These are phyloP conservation scores for Lophochroa leadbeateri DNA, from an alignment of 2,113 vertebrate genomes.

Conservation along the genomic window DNA sequence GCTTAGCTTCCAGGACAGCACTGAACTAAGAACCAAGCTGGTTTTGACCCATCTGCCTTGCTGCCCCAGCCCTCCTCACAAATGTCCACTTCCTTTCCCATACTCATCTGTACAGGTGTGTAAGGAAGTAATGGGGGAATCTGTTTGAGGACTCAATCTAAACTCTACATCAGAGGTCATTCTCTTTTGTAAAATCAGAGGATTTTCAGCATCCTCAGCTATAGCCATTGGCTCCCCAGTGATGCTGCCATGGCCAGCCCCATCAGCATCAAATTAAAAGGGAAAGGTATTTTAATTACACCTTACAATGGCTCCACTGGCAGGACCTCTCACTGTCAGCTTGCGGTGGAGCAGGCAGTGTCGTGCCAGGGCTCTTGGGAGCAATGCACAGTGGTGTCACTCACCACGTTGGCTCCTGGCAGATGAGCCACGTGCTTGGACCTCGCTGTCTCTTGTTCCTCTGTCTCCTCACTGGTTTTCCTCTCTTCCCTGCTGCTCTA, in stretches of 20 bases:
- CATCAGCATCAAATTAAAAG: not conserved
- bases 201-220: not conserved
- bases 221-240: not conserved
- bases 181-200: not conserved
- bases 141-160: not conserved
- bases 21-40: not conserved
- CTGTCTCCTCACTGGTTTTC: not conserved
- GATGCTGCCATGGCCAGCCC: not conserved
- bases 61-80: not conserved
- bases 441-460: not conserved
- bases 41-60: not conserved
- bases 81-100: not conserved
- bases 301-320: not conserved
- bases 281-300: not conserved
- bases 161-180: not conserved
- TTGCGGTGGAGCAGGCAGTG: not conserved
- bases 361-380: accelerated
- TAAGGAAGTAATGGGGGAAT: not conserved
- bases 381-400: not conserved
- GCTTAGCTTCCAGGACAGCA: not conserved
- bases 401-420: not conserved
- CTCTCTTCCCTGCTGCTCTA: not conserved
- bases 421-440: not conserved
- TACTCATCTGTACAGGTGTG: not conserved
- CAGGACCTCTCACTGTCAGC: not conserved